A percentile compares a stretch with the other conserved stretches of the same genome.
Conservation (phyloP, 2,797 vertebrate genomes). For the Smutsia gigantea region DNA sequence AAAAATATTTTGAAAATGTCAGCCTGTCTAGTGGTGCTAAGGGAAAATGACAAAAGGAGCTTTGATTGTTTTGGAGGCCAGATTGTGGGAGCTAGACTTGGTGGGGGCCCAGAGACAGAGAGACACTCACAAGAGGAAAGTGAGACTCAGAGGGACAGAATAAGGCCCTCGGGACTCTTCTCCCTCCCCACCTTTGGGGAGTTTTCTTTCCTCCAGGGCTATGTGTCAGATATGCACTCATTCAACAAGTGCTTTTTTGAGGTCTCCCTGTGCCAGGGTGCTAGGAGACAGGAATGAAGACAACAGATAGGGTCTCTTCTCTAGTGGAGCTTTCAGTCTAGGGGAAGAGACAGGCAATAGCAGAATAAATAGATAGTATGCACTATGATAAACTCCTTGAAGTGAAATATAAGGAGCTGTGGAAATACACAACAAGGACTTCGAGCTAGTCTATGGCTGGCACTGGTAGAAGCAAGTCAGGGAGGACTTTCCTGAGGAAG, state of each 20-base stretch:
- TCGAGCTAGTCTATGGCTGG: not conserved
- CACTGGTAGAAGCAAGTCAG: not conserved
- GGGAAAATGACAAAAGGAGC: not conserved
- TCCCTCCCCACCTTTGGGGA: not conserved
- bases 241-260: not conserved
- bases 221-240: not conserved
- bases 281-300: not conserved
- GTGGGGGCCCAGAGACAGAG: not conserved
- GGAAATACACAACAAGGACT: not conserved
- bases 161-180: not conserved
- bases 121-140: not conserved
- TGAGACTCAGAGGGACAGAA: not conserved
- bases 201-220: not conserved
- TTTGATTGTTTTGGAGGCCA: not conserved
- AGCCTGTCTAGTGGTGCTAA: conserved; percentile 14
- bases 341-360: not conserved
- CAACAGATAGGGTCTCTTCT: not conserved
- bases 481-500: conserved; percentile 14
- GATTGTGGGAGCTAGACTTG: not conserved
- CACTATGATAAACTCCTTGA: not conserved
- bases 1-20: conserved; percentile 39
- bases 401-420: not conserved
- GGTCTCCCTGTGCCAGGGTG: not conserved
- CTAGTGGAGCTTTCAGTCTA: not conserved
- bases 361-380: not conserved